Conservation (phyloP, 2,888 invertebrate genomes). For the Andrena haemorrhoa region DNA sequence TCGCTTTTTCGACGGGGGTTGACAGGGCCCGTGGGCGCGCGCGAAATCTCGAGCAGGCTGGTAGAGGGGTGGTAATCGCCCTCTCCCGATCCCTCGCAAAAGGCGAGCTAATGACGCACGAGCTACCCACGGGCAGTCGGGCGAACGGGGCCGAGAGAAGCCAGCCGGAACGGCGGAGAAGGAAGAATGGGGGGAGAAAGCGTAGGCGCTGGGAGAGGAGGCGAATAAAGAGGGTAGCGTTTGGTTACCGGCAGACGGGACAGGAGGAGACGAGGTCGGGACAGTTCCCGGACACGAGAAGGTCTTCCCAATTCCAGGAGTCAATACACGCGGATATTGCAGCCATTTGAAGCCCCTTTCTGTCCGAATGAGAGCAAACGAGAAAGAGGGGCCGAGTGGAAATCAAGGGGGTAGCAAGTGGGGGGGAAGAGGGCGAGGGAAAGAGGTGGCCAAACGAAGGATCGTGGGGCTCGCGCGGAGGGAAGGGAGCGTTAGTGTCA, state of each 20-base stretch:
- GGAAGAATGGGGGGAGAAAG: background rate
- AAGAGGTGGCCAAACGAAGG: constrained; percentile 59
- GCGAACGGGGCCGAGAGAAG: constrained; percentile 28
- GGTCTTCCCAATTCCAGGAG: constrained; percentile 79
- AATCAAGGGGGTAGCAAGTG: constrained; percentile 19
- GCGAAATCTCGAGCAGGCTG: constrained; percentile 6
- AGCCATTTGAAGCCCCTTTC: constrained; percentile 78
- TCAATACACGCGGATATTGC: constrained; percentile 81
- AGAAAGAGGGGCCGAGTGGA: constrained; percentile 42
- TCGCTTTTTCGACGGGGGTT: constrained; percentile 48
- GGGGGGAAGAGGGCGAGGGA: constrained; percentile 20
- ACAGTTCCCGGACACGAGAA: constrained; percentile 69
- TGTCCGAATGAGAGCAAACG: constrained; percentile 66
- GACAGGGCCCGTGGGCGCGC: constrained; percentile 10
- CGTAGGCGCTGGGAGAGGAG: constrained; percentile 14
- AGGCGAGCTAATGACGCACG: constrained; percentile 66
- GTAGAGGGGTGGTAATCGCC: constrained; percentile 2
- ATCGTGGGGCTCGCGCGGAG: constrained; percentile 60
- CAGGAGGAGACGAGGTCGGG: constrained; percentile 49
- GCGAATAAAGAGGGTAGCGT: constrained; percentile 61
- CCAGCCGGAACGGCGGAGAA: constrained; percentile 27
- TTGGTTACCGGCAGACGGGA: constrained; percentile 64
- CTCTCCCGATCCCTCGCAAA: constrained; percentile 26
- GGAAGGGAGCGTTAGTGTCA: constrained; percentile 75
- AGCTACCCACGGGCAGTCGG: constrained; percentile 49